Base-by-base conservation (phyloP, 2,888 invertebrate species). In the Metallyticus violacea region DNA sequence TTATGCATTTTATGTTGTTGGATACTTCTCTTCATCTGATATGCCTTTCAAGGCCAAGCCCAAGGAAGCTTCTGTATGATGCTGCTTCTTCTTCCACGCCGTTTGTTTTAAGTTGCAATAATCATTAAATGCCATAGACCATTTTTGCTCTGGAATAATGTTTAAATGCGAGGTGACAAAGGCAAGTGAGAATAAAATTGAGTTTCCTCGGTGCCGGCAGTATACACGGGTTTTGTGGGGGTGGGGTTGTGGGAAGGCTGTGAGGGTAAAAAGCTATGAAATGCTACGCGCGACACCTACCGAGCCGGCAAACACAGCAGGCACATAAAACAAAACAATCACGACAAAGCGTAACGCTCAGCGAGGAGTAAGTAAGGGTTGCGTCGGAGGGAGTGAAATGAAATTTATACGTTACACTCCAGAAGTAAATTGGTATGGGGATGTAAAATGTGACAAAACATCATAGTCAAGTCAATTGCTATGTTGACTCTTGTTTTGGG, bases 121-220 rank as follows among this genome's bases (percentile, higher is more conserved):
- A 30, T 81, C 29, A 30, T 25, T 25, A 81, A 26, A 76, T 62
- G 40, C 40, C 76, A 82, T 82, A 26, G 26, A 25, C 28, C 83
- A 83, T 77, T 83, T 83, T 83, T 83, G 83, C 83, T 77, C 83
- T 83, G 28, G 27, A 29, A 3, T 25, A 6, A 82, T 26, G 82
- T 82, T 76, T 82, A 82, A 82, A 82, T 82, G 27, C 76, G 83
- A 83, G 83, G 83, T 83, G 83, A 83, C 83, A 83, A 83, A 83
- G 83, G 77, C 83, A 83, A 83, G 83, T 77, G 83, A 83, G 83
- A 83, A 83, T 83, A 83, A 83, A 83, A 83, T 83, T 83, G 83
- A 83, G 83, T 83, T 83, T 83, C 83, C 83, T 83, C 83, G 76
- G 82, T 82, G 82, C 82, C 76, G 27, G 82, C 82, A 77, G 77